Evolutionary conservation across 2,888 invertebrate species (phyloP).

Genomic region (Habroteleia sp.): DNA sequence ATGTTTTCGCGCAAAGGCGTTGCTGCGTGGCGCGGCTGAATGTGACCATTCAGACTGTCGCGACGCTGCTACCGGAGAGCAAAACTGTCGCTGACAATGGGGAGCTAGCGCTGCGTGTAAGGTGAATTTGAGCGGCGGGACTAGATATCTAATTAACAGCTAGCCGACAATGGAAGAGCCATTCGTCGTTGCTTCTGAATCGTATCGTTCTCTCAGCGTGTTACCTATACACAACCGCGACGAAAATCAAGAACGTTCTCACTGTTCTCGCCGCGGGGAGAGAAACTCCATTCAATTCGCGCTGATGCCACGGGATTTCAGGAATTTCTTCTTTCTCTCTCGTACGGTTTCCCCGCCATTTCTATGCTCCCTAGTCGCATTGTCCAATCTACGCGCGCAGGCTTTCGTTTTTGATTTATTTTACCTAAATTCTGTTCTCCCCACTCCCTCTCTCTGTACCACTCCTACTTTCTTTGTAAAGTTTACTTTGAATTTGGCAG

Average conservation of each 20-base stretch:
- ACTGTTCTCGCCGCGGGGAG: constrained; percentile 45
- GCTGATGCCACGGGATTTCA: constrained; percentile 60
- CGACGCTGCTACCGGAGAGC: constrained; percentile 32
- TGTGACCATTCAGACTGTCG: constrained; percentile 61
- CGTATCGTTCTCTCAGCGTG: constrained; percentile 69
- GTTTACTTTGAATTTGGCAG: constrained; percentile 3
- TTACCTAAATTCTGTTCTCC: constrained; percentile 2
- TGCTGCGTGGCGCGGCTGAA: constrained; percentile 37
- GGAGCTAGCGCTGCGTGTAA: constrained; percentile 69
- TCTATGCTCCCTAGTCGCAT: constrained; percentile 42
- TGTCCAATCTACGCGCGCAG: constrained; percentile 37
- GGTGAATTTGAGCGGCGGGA: constrained; percentile 78
- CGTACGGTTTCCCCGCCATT: constrained; percentile 47
- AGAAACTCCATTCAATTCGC: constrained; percentile 63
- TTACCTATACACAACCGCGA: constrained; percentile 59
- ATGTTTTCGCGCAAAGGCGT: constrained; percentile 30
- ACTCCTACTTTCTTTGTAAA: constrained; percentile 13
- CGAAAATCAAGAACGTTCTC: constrained; percentile 63
- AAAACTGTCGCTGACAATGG: constrained; percentile 57
- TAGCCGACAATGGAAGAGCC: constrained; percentile 77
- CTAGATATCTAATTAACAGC: constrained; percentile 80
- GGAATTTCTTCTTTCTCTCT: constrained; percentile 60
- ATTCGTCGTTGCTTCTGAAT: constrained; percentile 77
- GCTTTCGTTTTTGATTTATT: constrained; percentile 50
- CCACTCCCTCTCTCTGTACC: not conserved